A percentile compares a stretch with the other conserved stretches of the same genome.
These are phyloP conservation scores for Anolis apletophallus DNA, from an alignment of 2,797 vertebrate species.

Conservation along the genomic window DNA sequence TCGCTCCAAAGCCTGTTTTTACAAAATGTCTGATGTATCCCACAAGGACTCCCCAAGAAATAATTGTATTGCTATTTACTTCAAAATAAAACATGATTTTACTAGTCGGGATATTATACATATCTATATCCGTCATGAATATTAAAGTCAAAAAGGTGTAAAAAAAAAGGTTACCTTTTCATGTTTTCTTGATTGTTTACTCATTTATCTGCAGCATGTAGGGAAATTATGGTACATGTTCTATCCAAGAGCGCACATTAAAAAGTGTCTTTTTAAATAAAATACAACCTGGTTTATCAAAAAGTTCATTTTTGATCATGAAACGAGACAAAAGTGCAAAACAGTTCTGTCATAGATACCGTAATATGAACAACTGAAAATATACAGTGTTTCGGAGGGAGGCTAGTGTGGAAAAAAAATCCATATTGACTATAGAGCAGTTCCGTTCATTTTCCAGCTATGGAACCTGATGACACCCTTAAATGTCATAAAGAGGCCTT, in stretches of 20 bases:
- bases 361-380: slow-evolving; percentile 74
- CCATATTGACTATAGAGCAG: slow-evolving; percentile 49
- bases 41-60: slow-evolving; percentile 55
- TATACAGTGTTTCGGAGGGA: slow-evolving; percentile 70
- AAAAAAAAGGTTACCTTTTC: slow-evolving; percentile 75
- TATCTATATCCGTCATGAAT: slow-evolving; percentile 62
- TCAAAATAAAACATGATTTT: slow-evolving; percentile 68
- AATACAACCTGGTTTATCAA: slow-evolving; percentile 74
- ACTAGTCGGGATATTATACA: slow-evolving; percentile 73
- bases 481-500: slow-evolving; percentile 38
- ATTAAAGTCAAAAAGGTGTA: slow-evolving; percentile 75
- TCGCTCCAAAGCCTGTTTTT: slow-evolving; percentile 65
- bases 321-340: slow-evolving; percentile 80
- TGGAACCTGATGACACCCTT: slow-evolving; percentile 65
- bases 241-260: slow-evolving; percentile 74
- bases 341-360: slow-evolving; percentile 72
- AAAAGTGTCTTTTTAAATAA: slow-evolving; percentile 80
- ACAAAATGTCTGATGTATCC: slow-evolving; percentile 69
- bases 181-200: slow-evolving; percentile 72
- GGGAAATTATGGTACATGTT: slow-evolving; percentile 70
- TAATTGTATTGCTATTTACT: slow-evolving; percentile 76
- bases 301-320: slow-evolving; percentile 74
- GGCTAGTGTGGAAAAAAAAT: slow-evolving; percentile 53
- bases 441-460: slow-evolving; percentile 60
- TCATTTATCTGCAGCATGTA: slow-evolving; percentile 74